Base-by-base conservation (phyloP, 23 tunicate genomes). In the Ascidia mentula region DNA sequence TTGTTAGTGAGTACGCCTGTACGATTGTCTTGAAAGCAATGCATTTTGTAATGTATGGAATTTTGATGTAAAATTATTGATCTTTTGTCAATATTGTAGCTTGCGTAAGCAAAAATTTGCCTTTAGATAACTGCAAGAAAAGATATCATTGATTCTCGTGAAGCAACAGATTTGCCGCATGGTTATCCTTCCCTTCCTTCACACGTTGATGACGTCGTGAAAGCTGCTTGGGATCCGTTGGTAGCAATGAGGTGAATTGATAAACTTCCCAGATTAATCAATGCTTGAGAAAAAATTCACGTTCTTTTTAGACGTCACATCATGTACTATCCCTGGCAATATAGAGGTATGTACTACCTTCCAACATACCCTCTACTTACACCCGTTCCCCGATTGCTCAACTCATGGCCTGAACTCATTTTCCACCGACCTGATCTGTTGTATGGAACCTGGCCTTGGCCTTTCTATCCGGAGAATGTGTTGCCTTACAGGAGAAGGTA, bases 311-410 rank as follows among this genome's bases (percentile, higher is more conserved):
- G 97, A 76, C 40, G 87, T 9, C 84, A 83, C 46, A 77, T 79
- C 7, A 38, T 78, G 40, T 93, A 93, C 53, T 80, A 93, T 60
- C 89, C 98, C 0, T 93, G 89, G 89, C 72, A 89, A 71, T 40
- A 88, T 60, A 53, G 86, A 4, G 98, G 93, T 18, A 36, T 89
- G 37, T 77, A 84, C 45, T 88, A 88, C 79, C 69, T 93, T 0
- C 98, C 98, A 71, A 93, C 98, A 12, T 93, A 84, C 72, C 98
- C 98, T 37, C 80, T 93, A 34, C 80, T 93, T 28, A 93, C 98
- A 12, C 81, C 91, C 1, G 85, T 88, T 0, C 92, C 98, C 38
- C 75, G 82, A 4, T 53, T 82, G 71, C 59, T 93, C 28, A 79
- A 83, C 32, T 83, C 93, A 15, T 93, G 98, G 98, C 98, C 93